Evolutionary conservation across 1,140 invertebrate species (phyloP).

Genomic region (Drosophila nasuta): DNA sequence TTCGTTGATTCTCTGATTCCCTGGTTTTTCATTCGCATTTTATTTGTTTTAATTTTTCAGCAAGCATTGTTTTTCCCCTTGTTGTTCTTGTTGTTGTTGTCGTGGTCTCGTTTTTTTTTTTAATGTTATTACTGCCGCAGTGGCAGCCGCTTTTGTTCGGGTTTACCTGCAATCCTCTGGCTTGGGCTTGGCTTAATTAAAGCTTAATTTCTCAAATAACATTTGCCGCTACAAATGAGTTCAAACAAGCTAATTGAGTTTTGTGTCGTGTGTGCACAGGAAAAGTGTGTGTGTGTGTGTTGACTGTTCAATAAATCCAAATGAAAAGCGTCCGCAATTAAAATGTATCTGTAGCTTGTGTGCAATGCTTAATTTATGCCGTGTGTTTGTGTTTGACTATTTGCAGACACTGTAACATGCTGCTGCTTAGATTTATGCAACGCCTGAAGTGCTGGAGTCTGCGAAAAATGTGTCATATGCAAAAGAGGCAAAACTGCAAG

Average conservation of each 20-base stretch:
- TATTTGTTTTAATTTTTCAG: slow-evolving; percentile 63
- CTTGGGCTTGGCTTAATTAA: slow-evolving; percentile 71
- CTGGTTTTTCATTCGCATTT: slow-evolving; percentile 36
- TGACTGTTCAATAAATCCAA: slow-evolving; percentile 59
- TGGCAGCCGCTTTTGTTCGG: slow-evolving; percentile 46
- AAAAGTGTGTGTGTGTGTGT: slow-evolving; percentile 7
- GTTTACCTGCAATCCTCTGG: slow-evolving; percentile 54
- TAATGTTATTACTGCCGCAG: slow-evolving; percentile 56
- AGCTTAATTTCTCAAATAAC: slow-evolving; percentile 73
- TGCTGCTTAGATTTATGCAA: slow-evolving; percentile 21
- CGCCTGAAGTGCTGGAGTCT: slow-evolving; percentile 24
- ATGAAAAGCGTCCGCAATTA: slow-evolving; percentile 26
- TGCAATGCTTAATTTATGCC: slow-evolving; percentile 19
- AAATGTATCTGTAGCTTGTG: slow-evolving; percentile 31
- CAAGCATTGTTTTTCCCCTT: slow-evolving; percentile 30
- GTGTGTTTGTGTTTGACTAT: slow-evolving; percentile 5
- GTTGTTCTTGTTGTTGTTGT: slow-evolving; percentile 26
- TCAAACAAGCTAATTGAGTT: slow-evolving; percentile 71
- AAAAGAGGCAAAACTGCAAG: slow-evolving; percentile 40
- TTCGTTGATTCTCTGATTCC: slow-evolving; percentile 20
- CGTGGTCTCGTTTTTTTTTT: slow-evolving; percentile 32
- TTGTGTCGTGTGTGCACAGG: slow-evolving; percentile 8
- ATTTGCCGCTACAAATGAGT: slow-evolving; percentile 67
- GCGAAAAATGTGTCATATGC: slow-evolving; percentile 65
- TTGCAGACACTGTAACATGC: slow-evolving; percentile 20